These are phyloP conservation scores for Ormia ochracea DNA, from an alignment of 2,888 invertebrate species.

Conservation along the genomic window DNA sequence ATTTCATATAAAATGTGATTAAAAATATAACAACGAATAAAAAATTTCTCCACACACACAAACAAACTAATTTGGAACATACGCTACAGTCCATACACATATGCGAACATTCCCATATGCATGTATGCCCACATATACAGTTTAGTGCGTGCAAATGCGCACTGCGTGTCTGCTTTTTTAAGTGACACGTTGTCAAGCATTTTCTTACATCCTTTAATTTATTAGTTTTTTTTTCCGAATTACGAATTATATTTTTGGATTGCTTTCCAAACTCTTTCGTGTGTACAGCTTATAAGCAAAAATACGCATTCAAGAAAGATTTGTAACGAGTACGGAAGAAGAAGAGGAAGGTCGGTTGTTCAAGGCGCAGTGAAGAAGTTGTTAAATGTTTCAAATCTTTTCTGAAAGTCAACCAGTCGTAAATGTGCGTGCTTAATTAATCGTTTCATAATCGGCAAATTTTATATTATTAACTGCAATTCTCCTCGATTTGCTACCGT, in stretches of 20 bases:
- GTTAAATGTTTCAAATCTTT: not conserved
- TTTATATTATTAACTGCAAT: too few species aligned
- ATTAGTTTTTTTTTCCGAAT: not conserved
- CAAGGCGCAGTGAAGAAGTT: not conserved
- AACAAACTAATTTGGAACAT: not conserved
- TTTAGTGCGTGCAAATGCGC: too few species aligned
- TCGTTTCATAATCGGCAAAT: too few species aligned
- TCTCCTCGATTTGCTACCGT: too few species aligned
- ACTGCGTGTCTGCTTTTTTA: not conserved
- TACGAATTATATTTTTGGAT: constrained; percentile 9
- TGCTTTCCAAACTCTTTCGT: constrained; percentile 1
- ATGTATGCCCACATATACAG: too few species aligned
- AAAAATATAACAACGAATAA: not conserved
- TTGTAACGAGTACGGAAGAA: not conserved
- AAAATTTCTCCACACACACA: constrained; percentile 4
- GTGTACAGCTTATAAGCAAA: constrained; percentile 10
- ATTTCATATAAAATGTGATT: not conserved
- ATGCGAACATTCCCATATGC: too few species aligned
- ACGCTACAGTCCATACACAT: not conserved
- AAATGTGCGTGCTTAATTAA: not conserved
- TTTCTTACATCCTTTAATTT: not conserved
- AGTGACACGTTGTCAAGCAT: not conserved
- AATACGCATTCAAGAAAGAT: not conserved
- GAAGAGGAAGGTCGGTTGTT: not conserved
- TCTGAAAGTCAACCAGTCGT: too few species aligned